Conservation (phyloP, 2,797 vertebrate species). For the Hozukius guyotensis region DNA sequence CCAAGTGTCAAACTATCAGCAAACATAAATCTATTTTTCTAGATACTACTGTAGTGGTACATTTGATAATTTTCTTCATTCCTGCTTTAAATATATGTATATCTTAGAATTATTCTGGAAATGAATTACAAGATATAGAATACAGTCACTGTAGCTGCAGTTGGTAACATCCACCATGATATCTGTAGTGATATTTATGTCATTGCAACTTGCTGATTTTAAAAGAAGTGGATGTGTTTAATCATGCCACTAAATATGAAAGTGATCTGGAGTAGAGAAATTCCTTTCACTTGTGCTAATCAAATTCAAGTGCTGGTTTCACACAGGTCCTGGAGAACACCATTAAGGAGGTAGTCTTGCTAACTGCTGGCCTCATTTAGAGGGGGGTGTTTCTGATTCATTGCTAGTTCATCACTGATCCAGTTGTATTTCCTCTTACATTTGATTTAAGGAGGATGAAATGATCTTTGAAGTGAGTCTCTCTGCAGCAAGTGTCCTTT, state of each 20-base stretch:
- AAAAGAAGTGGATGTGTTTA: not conserved
- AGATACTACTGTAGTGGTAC: not conserved
- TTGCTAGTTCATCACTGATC: conserved; percentile 18
- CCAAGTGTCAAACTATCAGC: not conserved
- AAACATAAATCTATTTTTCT: not conserved
- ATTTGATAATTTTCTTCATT: not conserved
- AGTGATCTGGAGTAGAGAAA: not conserved
- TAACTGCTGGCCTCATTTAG: conserved; percentile 1
- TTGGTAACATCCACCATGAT: not conserved
- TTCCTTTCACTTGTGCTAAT: conserved; percentile 11
- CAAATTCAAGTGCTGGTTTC: conserved; percentile 17
- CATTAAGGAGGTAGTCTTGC: not conserved
- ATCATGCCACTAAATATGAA: not conserved
- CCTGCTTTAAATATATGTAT: not conserved
- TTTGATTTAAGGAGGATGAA: conserved; percentile 38
- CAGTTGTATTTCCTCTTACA: conserved; percentile 22
- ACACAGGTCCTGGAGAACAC: not conserved
- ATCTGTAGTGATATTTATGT: not conserved
- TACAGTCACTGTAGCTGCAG: not conserved
- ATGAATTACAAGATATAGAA: not conserved
- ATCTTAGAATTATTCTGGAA: not conserved
- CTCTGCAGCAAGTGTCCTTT: conserved; percentile 24
- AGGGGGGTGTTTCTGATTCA: not conserved
- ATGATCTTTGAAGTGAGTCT: conserved; percentile 40
- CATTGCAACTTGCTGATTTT: not conserved